Conservation (phyloP, 2,113 vertebrate species). For the Syngnathoides biaculeatus region DNA sequence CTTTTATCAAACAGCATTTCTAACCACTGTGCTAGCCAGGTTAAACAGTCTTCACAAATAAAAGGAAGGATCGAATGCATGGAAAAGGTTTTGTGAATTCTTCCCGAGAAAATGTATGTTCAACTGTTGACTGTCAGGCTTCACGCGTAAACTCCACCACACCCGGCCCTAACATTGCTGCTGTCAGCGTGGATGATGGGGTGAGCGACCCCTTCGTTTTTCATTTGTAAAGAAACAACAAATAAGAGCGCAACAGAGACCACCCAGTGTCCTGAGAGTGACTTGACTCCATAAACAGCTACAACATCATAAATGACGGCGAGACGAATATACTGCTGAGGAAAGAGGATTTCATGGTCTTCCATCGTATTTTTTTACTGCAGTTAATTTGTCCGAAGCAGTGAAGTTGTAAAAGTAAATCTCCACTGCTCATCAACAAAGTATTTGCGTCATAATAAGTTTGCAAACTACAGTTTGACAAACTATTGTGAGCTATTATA, state of each 20-base stretch:
- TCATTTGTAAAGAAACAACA: conserved; percentile 46
- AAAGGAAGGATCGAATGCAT: conserved; percentile 3
- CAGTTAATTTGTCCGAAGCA: conserved; percentile 1
- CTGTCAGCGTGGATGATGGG: conserved; percentile 31
- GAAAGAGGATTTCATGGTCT: conserved; percentile 17
- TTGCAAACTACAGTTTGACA: not conserved
- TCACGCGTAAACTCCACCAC: conserved; percentile 15
- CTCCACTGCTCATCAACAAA: not conserved
- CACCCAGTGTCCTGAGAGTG: conserved; percentile 28
- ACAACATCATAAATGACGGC: conserved; percentile 39
- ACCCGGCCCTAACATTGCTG: conserved; percentile 21
- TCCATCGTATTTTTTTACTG: conserved; percentile 11
- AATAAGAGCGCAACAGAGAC: conserved; percentile 22
- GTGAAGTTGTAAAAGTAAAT: conserved; percentile 1
- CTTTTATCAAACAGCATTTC: not conserved
- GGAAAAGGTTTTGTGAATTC: not conserved
- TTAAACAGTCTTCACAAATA: not conserved
- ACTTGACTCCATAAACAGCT: conserved; percentile 43
- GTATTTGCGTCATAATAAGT: not conserved
- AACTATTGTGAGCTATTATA: not conserved
- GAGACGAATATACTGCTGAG: conserved; percentile 44
- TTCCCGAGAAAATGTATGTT: conserved; percentile 14
- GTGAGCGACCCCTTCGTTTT: conserved; percentile 33
- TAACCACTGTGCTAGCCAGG: not conserved
- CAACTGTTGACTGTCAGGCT: conserved; percentile 15